Conservation (phyloP, 2,888 invertebrate species). For the Myopa testacea region DNA sequence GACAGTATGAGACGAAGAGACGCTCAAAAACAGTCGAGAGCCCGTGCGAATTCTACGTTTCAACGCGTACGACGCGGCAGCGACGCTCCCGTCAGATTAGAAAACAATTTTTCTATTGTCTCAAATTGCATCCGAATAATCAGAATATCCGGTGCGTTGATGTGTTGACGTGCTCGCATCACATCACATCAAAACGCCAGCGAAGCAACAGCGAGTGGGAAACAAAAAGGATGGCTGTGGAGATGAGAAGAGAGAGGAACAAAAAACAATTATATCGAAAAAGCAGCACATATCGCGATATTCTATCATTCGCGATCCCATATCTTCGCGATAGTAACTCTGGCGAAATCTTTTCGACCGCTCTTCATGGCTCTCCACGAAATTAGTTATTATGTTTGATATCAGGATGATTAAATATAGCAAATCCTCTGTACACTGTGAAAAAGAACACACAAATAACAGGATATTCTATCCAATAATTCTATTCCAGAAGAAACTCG, state of each 20-base stretch:
- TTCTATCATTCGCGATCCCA: constrained; percentile 35
- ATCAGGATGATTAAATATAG: neutral
- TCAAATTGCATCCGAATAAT: constrained; percentile 50
- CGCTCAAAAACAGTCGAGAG: neutral
- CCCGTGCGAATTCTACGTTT: neutral
- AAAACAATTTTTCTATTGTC: constrained; percentile 48
- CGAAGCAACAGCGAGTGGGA: neutral
- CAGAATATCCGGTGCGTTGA: constrained; percentile 40
- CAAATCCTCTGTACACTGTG: too few species aligned
- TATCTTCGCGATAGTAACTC: constrained; percentile 43
- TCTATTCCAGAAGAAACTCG: too few species aligned
- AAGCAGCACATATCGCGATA: constrained; percentile 12
- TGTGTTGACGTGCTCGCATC: constrained; percentile 44
- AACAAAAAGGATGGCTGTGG: constrained; percentile 18
- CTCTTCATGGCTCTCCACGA: constrained; percentile 31
- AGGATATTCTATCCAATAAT: too few species aligned
- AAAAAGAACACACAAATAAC: too few species aligned
- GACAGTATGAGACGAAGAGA: neutral
- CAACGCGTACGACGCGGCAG: neutral
- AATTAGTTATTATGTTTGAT: neutral
- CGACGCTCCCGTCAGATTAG: constrained; percentile 60
- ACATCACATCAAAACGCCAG: constrained; percentile 23
- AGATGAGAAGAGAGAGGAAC: constrained; percentile 1
- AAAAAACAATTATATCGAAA: neutral
- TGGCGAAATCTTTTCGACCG: constrained; percentile 27